Evolutionary conservation across 2,888 invertebrate species (phyloP).

Genomic region (Pogonocherus hispidulus): DNA sequence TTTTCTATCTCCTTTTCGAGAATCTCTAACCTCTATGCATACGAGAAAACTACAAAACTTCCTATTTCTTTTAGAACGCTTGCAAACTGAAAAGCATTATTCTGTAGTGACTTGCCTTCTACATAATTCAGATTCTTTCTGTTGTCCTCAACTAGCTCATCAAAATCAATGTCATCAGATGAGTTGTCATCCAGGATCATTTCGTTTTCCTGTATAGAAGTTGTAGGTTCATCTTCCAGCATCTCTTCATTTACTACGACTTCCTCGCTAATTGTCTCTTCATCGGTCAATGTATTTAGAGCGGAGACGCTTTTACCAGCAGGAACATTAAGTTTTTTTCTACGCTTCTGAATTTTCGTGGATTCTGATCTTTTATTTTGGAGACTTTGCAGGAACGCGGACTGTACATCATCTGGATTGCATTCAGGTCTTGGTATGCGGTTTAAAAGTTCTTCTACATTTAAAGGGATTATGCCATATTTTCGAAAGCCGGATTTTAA

Average conservation of each 20-base stretch:
- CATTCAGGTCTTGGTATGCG: conserved; percentile 13
- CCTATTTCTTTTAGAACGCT: conserved; percentile 22
- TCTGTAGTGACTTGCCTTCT: conserved; percentile 15
- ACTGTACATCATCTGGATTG: conserved; percentile 15
- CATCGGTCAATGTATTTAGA: too few species aligned
- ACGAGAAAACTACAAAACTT: conserved; percentile 27
- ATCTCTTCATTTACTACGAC: conserved; percentile 13
- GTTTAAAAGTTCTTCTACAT: conserved; percentile 21
- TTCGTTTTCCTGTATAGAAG: conserved; percentile 21
- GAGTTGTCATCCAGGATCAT: conserved; percentile 35
- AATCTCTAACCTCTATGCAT: too few species aligned
- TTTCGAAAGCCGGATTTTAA: conserved; percentile 24
- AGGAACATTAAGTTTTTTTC: conserved; percentile 14
- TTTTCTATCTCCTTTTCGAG: too few species aligned
- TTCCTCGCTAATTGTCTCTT: neutral
- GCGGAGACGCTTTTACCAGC: conserved; percentile 17
- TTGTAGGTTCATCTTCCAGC: conserved; percentile 7
- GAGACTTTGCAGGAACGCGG: conserved; percentile 17
- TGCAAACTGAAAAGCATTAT: neutral
- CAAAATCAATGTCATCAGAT: conserved; percentile 36
- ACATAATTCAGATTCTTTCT: conserved; percentile 19
- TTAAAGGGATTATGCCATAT: conserved; percentile 10
- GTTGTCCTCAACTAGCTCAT: conserved; percentile 33
- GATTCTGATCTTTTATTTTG: conserved; percentile 15
- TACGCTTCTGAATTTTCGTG: conserved; percentile 7